Conservation (phyloP, 2,888 invertebrate species). For the Trypoxylon attenuatum region DNA sequence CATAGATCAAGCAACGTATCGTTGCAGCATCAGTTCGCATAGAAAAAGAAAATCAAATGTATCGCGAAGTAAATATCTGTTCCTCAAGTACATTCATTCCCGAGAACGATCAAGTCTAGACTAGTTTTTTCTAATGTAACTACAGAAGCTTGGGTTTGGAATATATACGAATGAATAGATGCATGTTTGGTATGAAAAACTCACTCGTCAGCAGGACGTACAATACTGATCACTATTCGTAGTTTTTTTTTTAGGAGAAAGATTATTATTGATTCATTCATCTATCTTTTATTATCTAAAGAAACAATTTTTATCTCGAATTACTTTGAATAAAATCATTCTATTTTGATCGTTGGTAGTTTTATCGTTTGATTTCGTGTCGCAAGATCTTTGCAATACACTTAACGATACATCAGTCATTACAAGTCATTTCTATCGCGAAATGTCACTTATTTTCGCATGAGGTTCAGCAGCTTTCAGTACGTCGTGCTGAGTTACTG, state of each 20-base stretch:
- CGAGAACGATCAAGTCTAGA: constrained; percentile 27
- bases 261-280: too few species aligned
- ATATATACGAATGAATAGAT: constrained; percentile 26
- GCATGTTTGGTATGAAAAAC: constrained; percentile 11
- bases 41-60: constrained; percentile 8
- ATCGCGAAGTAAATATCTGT: constrained; percentile 22
- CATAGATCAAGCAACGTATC: constrained; percentile 39
- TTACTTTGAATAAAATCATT: neutral
- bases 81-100: constrained; percentile 23
- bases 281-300: too few species aligned
- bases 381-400: too few species aligned
- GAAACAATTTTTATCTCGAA: too few species aligned
- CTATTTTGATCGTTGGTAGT: neutral
- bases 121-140: constrained; percentile 40
- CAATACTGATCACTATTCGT: too few species aligned
- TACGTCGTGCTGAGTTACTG: constrained; percentile 36
- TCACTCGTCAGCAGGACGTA: constrained; percentile 40
- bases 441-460: constrained; percentile 11
- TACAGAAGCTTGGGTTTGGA: constrained; percentile 42
- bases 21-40: constrained; percentile 40
- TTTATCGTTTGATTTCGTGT: neutral
- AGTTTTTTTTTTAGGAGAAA: too few species aligned
- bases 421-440: neutral
- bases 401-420: too few species aligned
- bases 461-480: neutral